phyloP scores from a whole-genome alignment of 2,113 vertebrate species.

The Panthera tigris region DNA sequence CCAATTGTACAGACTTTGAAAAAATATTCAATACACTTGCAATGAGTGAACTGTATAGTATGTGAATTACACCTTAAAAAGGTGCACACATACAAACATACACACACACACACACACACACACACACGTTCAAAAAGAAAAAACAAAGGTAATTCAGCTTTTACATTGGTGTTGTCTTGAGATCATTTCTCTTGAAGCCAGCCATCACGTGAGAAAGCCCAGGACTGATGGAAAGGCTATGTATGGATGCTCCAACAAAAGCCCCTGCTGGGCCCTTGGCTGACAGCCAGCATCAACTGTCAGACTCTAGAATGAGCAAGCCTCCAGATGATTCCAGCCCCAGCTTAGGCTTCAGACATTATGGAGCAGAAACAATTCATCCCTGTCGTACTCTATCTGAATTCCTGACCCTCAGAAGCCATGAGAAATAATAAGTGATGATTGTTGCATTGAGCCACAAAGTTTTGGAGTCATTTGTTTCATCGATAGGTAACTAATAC shows the following conservation, averaged over 20 bases:
- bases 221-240: not conserved
- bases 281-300: not conserved
- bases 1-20: not conserved
- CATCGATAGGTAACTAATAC: not conserved
- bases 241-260: not conserved
- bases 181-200: not conserved
- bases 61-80: not conserved
- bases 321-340: not conserved
- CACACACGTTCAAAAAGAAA: not conserved
- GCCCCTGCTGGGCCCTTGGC: not conserved
- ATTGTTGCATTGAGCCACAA: not conserved
- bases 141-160: not conserved
- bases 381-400: not conserved
- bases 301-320: not conserved
- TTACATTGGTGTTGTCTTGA: not conserved
- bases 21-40: not conserved
- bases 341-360: not conserved
- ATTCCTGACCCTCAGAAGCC: not conserved
- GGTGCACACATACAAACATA: no score
- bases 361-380: not conserved
- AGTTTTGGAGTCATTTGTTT: not conserved
- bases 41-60: not conserved
- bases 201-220: not conserved
- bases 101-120: no score
- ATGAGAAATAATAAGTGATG: not conserved